Conservation (phyloP, 2,888 invertebrate species). For the Leucania comma region DNA sequence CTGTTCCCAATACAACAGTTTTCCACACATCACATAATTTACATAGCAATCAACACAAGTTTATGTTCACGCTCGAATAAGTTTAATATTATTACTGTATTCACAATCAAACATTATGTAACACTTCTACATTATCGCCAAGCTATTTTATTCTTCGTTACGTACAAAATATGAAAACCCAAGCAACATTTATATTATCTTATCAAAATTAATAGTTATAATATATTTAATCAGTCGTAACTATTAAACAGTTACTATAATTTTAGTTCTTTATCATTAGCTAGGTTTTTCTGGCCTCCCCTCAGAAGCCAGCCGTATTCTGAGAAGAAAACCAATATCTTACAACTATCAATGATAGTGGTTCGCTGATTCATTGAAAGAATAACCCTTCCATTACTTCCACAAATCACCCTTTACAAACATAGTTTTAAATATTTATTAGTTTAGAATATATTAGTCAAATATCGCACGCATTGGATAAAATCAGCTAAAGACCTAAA, state of each 20-base stretch:
- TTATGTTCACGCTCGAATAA: conserved; percentile 11
- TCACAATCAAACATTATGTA: conserved; percentile 7
- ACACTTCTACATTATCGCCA: conserved; percentile 11
- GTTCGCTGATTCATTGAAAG: too few species aligned
- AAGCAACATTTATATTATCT: conserved; percentile 14
- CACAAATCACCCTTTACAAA: too few species aligned
- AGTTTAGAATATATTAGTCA: background rate
- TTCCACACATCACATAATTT: conserved; percentile 11
- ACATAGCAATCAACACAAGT: conserved; percentile 27
- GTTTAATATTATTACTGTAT: conserved; percentile 5
- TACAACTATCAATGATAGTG: too few species aligned
- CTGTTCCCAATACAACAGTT: background rate
- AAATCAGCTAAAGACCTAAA: background rate
- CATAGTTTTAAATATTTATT: too few species aligned
- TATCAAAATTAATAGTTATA: conserved; percentile 22
- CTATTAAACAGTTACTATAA: conserved; percentile 22
- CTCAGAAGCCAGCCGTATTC: too few species aligned
- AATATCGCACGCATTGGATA: background rate
- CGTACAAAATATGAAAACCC: conserved; percentile 37
- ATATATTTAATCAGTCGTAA: conserved; percentile 50
- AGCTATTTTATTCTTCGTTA: conserved; percentile 8
- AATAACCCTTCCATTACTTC: too few species aligned
- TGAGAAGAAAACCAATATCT: too few species aligned
- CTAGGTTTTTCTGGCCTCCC: background rate
- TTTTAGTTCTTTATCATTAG: conserved; percentile 18